Evolutionary conservation across 1,140 invertebrate genomes (phyloP), one percentile per base, ranked within the genome.

Genomic region (Drosophila melanica): DNA sequence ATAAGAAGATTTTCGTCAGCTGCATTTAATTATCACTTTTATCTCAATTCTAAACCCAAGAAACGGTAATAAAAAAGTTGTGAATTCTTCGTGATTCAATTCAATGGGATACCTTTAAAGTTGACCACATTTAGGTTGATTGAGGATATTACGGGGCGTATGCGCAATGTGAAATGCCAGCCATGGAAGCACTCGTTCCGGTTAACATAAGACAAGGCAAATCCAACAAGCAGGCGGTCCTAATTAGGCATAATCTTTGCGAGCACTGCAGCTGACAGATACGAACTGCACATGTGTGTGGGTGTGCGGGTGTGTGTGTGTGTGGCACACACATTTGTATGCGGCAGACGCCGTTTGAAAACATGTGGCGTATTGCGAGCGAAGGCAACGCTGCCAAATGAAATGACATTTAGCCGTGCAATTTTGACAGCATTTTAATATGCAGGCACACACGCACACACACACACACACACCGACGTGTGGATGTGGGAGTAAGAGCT

Each of bases 351-450:
- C 45, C 53, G 51, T 67, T 72, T 37, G 63, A 41, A 53, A 72
- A 45, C 54, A 66, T 63, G 37, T 18, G 50, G 12, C 51, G 50
- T 20, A 39, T 33, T 48, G 64, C 16, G 54, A 33, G 63, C 57
- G 45, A 57, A 41, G 51, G 74, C 58, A 39, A 45, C 45, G 44
- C 47, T 71, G 73, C 58, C 62, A 84, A 85, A 85, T 81, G 66
- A 86, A 85, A 80, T 86, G 81, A 85, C 81, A 85, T 75, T 82
- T 82, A 84, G 77, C 81, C 63, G 81, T 78, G 74, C 77, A 80
- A 78, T 86, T 85, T 86, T 85, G 81, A 85, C 81, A 85, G 70
- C 77, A 68, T 78, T 85, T 86, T 86, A 86, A 86, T 78, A 80
- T 85, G 81, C 81, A 77, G 64, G 63, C 71, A 72, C 30, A 1